Evolutionary conservation across 2,113 vertebrate species (phyloP).

Genomic region (Campylomormyrus numenius): DNA sequence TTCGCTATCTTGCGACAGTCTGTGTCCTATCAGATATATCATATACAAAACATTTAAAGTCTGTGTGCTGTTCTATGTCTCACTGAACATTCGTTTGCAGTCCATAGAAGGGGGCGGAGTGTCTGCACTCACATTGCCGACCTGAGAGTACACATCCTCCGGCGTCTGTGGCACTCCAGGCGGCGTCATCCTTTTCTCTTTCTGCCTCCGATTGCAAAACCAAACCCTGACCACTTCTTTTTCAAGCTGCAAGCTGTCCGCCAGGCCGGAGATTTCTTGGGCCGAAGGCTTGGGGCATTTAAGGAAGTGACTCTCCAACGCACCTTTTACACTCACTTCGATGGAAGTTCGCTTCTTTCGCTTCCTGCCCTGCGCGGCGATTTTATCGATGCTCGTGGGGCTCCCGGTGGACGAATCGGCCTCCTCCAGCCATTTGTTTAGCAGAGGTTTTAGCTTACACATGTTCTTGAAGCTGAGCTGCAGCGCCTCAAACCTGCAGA

Average conservation of each 20-base stretch:
- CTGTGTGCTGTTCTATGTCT: slow-evolving; percentile 59
- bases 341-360: slow-evolving; percentile 91
- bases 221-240: slow-evolving; percentile 93
- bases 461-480: slow-evolving; percentile 85
- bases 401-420: slow-evolving; percentile 83
- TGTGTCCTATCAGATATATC: slow-evolving; percentile 41
- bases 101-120: slow-evolving; percentile 88
- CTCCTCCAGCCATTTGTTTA: slow-evolving; percentile 90
- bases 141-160: slow-evolving; percentile 91
- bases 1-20: slow-evolving; percentile 44
- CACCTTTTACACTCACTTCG: slow-evolving; percentile 88
- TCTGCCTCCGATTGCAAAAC: slow-evolving; percentile 98
- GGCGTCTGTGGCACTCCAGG: slow-evolving; percentile 88
- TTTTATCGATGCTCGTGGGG: slow-evolving; percentile 87
- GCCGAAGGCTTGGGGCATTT: slow-evolving; percentile 95
- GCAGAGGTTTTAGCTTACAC: slow-evolving; percentile 77
- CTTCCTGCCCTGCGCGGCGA: slow-evolving; percentile 84
- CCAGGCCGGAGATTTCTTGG: slow-evolving; percentile 86
- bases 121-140: slow-evolving; percentile 87
- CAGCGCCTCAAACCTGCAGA: slow-evolving; percentile 77
- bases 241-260: slow-evolving; percentile 82
- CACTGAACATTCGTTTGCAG: slow-evolving; percentile 93
- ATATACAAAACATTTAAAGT: slow-evolving; percentile 44
- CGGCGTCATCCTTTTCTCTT: slow-evolving; percentile 97
- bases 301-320: slow-evolving; percentile 88